phyloP scores from a whole-genome alignment of 2,888 invertebrate genomes.

The Cyclophora albipunctata region DNA sequence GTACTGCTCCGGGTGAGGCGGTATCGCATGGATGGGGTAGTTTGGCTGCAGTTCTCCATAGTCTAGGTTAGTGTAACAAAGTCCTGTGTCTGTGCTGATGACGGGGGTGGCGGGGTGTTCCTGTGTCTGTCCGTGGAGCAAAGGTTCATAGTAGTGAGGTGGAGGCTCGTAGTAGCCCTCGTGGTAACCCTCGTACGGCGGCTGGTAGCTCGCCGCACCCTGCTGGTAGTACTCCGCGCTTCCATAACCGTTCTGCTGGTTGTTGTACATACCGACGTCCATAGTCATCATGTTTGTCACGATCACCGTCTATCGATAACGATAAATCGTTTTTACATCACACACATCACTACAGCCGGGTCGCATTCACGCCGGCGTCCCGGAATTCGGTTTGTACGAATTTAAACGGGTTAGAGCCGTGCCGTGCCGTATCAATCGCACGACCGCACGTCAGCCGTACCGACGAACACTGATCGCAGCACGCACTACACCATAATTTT shows the following conservation, averaged over 20 bases:
- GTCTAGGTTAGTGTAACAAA: constrained; percentile 93
- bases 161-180: constrained; percentile 65
- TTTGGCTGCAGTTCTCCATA: constrained; percentile 75
- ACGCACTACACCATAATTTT: constrained; percentile 42
- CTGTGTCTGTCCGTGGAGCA: constrained; percentile 59
- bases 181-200: constrained; percentile 62
- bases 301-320: constrained; percentile 52
- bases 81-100: constrained; percentile 88
- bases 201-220: constrained; percentile 53
- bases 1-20: constrained; percentile 69
- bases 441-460: constrained; percentile 59
- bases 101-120: constrained; percentile 77
- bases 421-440: constrained; percentile 45
- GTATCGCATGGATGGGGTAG: constrained; percentile 72
- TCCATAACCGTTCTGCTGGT: constrained; percentile 75
- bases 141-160: constrained; percentile 70
- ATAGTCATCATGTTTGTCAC: constrained; percentile 83
- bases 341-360: constrained; percentile 56
- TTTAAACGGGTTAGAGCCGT: constrained; percentile 37
- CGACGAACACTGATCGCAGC: constrained; percentile 56
- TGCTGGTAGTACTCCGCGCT: constrained; percentile 73
- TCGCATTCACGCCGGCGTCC: constrained; percentile 29
- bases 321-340: constrained; percentile 44
- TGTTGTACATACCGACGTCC: constrained; percentile 87
- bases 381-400: constrained; percentile 40